Evolutionary conservation across 2,113 vertebrate species (phyloP), one percentile per base, ranked within the genome.

Genomic region (Phylloscopus whistleri): DNA sequence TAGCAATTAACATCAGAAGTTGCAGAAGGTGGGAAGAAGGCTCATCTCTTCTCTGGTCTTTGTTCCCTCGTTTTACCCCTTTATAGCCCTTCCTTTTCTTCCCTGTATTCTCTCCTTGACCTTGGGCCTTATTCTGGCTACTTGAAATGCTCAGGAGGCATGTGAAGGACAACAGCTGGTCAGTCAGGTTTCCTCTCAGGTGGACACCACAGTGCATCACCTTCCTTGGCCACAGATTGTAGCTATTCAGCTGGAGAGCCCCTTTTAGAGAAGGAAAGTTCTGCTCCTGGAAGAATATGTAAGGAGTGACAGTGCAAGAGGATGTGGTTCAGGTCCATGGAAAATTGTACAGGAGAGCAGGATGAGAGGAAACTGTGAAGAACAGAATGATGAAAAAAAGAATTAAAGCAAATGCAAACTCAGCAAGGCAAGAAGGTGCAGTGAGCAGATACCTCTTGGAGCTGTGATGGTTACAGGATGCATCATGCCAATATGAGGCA

Each of bases 61-160:
- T 0, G 0, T 62, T 68, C 15, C 13, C 14, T 28, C 16, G 6
- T 77, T 69, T 52, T 51, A 19, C 15, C 16, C 0, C 3, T n/a
- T 80, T 43, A 56, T 7, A 93, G 33, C 8, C 21, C 35, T 74
- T 20, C 30, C 10, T 63, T 27, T 77, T 74, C 41, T 78, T 72
- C 76, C 63, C 46, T 58, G 14, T 52, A 46, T 89, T 63, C 59
- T 79, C 33, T 76, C 13, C 31, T 63, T 43, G 48, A 22, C 19
- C 15, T 43, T 72, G 33, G 31, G 17, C 55, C 33, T 81, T 73
- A 55, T 22, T 78, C 26, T 64, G 68, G 44, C 44, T 69, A 33
- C 49, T n/a, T 22, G 49, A 90, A 68, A 55, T n/a, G 22, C 7
- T 41, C 60, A 60, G 26, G 16, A 87, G 22, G 35, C 30, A 75